Conservation (phyloP, 2,888 invertebrate species). For the Arctia plantaginis region DNA sequence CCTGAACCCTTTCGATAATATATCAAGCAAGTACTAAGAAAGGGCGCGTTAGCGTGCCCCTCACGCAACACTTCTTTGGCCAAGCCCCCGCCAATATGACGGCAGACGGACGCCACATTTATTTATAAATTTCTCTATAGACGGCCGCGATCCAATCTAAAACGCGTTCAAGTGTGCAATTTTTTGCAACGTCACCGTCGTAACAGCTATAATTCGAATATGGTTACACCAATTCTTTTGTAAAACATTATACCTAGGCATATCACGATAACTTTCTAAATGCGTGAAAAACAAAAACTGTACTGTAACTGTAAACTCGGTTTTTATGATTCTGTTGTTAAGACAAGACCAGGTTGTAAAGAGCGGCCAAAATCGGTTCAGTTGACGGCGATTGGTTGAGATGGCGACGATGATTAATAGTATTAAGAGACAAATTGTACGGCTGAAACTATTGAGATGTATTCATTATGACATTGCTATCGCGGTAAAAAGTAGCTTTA, state of each 20-base stretch:
- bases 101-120: constrained; percentile 63
- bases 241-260: not conserved
- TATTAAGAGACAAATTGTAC: not conserved
- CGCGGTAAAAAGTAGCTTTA: no score
- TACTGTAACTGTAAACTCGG: not conserved
- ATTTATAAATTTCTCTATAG: constrained; percentile 68
- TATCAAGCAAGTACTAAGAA: constrained; percentile 29
- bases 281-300: not conserved
- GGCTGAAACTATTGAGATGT: not conserved
- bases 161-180: constrained; percentile 51
- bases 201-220: constrained; percentile 35
- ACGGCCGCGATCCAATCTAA: constrained; percentile 63
- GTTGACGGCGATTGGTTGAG: not conserved
- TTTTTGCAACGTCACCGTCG: constrained; percentile 45
- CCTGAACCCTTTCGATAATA: constrained; percentile 21
- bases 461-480: not conserved
- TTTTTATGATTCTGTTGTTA: not conserved
- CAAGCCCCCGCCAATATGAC: constrained; percentile 61
- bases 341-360: not conserved
- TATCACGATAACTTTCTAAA: not conserved
- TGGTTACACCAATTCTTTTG: constrained; percentile 26
- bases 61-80: constrained; percentile 59
- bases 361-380: no score
- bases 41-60: constrained; percentile 55
- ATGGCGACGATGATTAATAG: not conserved